Percentiles rank a stretch among this genome's conserved stretches.
Evolutionary conservation across 2,888 invertebrate genomes (phyloP).

Genomic region (Fragum sueziense): DNA sequence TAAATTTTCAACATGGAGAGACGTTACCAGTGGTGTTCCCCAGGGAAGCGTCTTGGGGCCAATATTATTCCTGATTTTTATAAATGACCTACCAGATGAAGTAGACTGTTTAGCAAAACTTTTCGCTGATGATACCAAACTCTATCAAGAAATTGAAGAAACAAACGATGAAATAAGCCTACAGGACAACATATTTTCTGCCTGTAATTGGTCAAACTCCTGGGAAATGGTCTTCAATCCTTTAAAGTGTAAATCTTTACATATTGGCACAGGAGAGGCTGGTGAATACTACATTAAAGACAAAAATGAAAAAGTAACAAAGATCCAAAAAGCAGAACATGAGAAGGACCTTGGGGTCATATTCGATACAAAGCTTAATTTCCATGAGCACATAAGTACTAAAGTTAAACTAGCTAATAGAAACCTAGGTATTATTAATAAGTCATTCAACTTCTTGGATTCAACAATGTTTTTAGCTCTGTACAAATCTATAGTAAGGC

Average conservation of each 20-base stretch:
- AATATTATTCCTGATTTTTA: neutral
- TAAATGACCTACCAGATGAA: neutral
- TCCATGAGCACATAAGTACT: neutral
- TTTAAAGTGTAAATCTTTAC: constrained; percentile 1
- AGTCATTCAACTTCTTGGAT: neutral
- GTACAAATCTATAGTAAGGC: neutral
- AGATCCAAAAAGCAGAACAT: too few relatives aligned
- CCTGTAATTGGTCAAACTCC: neutral
- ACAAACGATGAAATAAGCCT: neutral
- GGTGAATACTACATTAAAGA: neutral
- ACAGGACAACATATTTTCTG: neutral
- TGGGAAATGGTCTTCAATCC: neutral
- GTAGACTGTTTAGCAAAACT: neutral
- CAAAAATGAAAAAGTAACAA: neutral
- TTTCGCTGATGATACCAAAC: neutral
- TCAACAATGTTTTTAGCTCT: neutral
- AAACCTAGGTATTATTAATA: neutral
- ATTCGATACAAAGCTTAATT: neutral
- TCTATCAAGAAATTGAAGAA: neutral
- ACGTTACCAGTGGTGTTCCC: neutral
- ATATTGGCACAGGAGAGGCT: neutral
- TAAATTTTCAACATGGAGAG: neutral
- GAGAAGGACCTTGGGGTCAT: too few relatives aligned
- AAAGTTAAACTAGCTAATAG: constrained; percentile 8
- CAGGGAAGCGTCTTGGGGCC: neutral